These are phyloP conservation scores for Acronicta alni DNA, from an alignment of 2,888 invertebrate species.

Conservation along the genomic window DNA sequence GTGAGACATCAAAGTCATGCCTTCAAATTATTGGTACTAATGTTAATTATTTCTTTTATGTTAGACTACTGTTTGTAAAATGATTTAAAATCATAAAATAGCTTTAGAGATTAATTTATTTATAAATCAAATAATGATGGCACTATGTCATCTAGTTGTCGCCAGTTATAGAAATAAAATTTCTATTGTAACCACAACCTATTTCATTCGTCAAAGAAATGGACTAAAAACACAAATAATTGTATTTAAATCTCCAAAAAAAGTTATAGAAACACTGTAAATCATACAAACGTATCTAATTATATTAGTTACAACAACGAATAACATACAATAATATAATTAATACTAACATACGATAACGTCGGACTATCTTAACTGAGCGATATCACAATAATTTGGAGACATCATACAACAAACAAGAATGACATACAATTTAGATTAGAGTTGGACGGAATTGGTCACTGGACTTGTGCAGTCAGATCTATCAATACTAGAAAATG, in stretches of 20 bases:
- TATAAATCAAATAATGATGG: slow-evolving; percentile 32
- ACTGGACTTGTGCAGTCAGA: slow-evolving; percentile 28
- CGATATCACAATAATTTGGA: slow-evolving; percentile 68
- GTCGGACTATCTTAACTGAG: slow-evolving; percentile 63
- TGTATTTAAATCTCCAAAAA: slow-evolving; percentile 79
- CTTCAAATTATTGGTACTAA: too few relatives aligned
- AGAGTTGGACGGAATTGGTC: slow-evolving; percentile 27
- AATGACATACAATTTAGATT: slow-evolving; percentile 46
- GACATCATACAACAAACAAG: slow-evolving; percentile 40
- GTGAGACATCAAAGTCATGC: too few relatives aligned
- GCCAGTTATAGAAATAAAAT: slow-evolving; percentile 63
- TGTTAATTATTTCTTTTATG: background rate
- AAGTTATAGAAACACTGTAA: slow-evolving; percentile 84
- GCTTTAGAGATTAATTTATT: slow-evolving; percentile 40
- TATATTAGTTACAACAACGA: slow-evolving; percentile 77
- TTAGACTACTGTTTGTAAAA: background rate
- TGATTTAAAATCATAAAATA: slow-evolving; percentile 33
- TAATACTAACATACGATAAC: slow-evolving; percentile 50
- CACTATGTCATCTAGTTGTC: slow-evolving; percentile 21
- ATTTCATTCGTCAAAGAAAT: slow-evolving; percentile 68
- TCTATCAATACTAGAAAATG: slow-evolving; percentile 6
- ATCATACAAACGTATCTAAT: slow-evolving; percentile 80
- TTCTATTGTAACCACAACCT: slow-evolving; percentile 54
- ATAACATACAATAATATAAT: slow-evolving; percentile 61
- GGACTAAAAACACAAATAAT: slow-evolving; percentile 67